Base-by-base conservation (phyloP, 2,888 invertebrate genomes). In the Diploptera punctata region DNA sequence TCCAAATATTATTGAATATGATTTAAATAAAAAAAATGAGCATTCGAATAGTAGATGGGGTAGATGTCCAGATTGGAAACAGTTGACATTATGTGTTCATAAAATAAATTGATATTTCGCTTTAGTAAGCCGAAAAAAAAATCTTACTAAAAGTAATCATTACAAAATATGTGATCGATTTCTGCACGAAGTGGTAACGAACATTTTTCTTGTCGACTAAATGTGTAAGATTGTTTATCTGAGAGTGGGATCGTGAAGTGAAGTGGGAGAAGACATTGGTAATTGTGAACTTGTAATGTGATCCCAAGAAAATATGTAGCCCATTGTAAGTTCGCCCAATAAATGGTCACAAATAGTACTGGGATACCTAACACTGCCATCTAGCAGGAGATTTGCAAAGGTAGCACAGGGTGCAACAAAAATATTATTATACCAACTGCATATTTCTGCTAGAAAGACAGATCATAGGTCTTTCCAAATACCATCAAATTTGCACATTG, bases 401-500 rank as follows among this genome's bases (percentile, higher is more conserved):
- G n/a, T 19, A 47, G 19, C 9, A n/a, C 47, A 18, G 18, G 19
- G 24, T 21, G n/a, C n/a, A n/a, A n/a, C n/a, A n/a, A n/a, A n/a
- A n/a, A n/a, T n/a, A n/a, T n/a, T n/a, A n/a, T n/a, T n/a, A n/a
- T n/a, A 52, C 19, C 24, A 52, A 24, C 38, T 24, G 16, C 38
- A 18, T 24, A 13, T 24, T 24, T 3, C 16, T 7, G 52, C 52
- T 24, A 52, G 4, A 13, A 10, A n/a, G 52, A 2, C 13, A 18
- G 21, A 52, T 5, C 19, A 52, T 13, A 16, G 9, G 16, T 7
- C 52, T 7, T 52, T 24, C 52, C 24, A 21, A 13, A 0, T 52
- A 24, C 21, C 52, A 52, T 19, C 52, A 52, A 3, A 52, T 52
- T 49, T 24, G 52, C 52, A 52, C 52, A 24, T 52, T 52, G 52